Base-by-base conservation (phyloP, 1,140 invertebrate genomes). In the Lepidurus couesii region DNA sequence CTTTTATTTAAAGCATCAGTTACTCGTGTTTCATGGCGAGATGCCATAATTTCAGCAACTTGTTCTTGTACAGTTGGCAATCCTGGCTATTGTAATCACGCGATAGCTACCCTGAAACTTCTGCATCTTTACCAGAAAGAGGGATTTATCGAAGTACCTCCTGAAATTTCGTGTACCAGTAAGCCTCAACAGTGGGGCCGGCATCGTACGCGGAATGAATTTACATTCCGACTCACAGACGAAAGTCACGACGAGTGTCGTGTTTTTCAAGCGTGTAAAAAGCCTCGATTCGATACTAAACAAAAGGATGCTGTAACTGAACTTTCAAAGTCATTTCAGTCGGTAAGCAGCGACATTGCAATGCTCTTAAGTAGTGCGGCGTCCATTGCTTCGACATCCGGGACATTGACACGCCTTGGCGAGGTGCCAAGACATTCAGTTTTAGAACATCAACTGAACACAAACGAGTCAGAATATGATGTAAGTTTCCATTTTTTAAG, bases 221-320 rank as follows among this genome's bases (percentile, higher is more conserved):
- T 76, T 44, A 76, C n/a, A 7, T 76, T 76, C 44, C 75, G 75
- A 26, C 24, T 76, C 42, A 76, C 75, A n/a, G 75, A 76, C 42
- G 75, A 44, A 76, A 76, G 75, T 44, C 75, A 76, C 42, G 44
- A 26, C 16, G 75, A 76, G 16, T 76, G 75, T 43, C 42, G 42
- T 21, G 42, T 76, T 76, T 24, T 43, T 44, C 75, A 76, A 76
- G 1, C 42, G n/a, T 76, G 75, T 76, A 75, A 76, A 76, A 42
- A 43, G 42, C 75, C 75, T 74, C 74, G 74, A 42, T 74, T 74
- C 42, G 74, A 74, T 45, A 45, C 8, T 45, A 45, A 45, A 45
- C 44, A 45, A 45, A 45, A 45, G 1, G 44, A 45, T 45, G 7
- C 44, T 45, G 44, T 45, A 45, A 45, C 44, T 45, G 44, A 45